Percentiles rank a stretch among this genome's conserved stretches.
phyloP scores from a whole-genome alignment of 2,113 vertebrate species.

The Brachyhypopomus occidentalis region DNA sequence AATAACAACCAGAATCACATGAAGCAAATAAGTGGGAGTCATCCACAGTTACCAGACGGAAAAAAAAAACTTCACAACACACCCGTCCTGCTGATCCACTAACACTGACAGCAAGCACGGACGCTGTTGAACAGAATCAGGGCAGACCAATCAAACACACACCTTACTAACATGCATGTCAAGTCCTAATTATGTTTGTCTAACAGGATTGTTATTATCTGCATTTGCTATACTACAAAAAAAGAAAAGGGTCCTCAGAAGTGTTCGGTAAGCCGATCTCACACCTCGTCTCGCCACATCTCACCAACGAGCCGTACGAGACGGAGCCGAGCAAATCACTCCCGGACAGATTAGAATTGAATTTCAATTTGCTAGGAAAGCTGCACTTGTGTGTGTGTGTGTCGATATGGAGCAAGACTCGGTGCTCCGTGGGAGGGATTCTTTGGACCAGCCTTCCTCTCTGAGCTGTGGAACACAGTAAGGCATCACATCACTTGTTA shows the following conservation, averaged over 20 bases:
- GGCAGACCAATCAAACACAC: neutral
- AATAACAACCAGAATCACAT: conserved; percentile 17
- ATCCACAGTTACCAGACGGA: neutral
- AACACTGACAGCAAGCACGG: conserved; percentile 14
- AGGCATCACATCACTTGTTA: conserved; percentile 3
- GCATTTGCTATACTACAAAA: conserved; percentile 7
- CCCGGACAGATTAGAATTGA: conserved; percentile 56
- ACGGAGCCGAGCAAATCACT: conserved; percentile 51
- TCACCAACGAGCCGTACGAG: conserved; percentile 38
- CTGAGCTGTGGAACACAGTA: conserved; percentile 17
- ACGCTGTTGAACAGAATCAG: neutral
- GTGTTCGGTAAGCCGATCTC: neutral
- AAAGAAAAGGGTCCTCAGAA: neutral
- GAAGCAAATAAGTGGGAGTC: conserved; percentile 12
- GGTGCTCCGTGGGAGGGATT: conserved; percentile 32
- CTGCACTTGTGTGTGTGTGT: conserved; percentile 24
- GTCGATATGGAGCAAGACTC: conserved; percentile 47
- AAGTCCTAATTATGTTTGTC: conserved; percentile 29
- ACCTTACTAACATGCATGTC: neutral
- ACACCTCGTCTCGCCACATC: neutral
- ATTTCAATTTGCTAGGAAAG: conserved; percentile 57
- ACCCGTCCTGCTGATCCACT: neutral
- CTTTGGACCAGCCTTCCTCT: conserved; percentile 39
- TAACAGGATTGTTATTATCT: conserved; percentile 12
- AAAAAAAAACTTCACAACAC: neutral